Percentiles rank a stretch among this genome's conserved stretches.
phyloP scores from a whole-genome alignment of 2,888 invertebrate genomes.

The Hydropsyche betteni region DNA sequence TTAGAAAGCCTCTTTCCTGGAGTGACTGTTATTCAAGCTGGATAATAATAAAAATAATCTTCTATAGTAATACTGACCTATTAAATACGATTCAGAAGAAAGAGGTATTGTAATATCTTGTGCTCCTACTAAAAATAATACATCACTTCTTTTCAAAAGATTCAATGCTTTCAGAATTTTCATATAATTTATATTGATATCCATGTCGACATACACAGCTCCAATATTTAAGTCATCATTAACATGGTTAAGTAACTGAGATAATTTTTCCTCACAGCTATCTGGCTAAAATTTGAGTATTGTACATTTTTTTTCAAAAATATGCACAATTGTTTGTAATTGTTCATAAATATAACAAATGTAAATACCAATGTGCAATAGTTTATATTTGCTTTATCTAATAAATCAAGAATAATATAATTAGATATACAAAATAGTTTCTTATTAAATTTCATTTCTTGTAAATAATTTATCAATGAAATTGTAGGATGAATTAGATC shows the following conservation, averaged over 20 bases:
- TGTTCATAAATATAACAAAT: background rate
- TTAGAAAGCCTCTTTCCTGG: too few species aligned
- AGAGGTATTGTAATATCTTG: conserved; percentile 52
- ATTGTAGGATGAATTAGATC: conserved; percentile 44
- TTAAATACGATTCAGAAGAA: conserved; percentile 43
- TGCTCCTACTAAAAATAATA: conserved; percentile 54
- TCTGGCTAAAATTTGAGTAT: conserved; percentile 8
- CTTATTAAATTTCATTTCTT: conserved; percentile 35
- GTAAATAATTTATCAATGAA: conserved; percentile 39
- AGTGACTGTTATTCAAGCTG: too few species aligned
- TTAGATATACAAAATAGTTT: conserved; percentile 41
- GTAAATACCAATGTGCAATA: conserved; percentile 31
- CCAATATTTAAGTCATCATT: conserved; percentile 50
- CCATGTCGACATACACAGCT: conserved; percentile 55
- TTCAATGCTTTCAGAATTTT: conserved; percentile 53
- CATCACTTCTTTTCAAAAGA: conserved; percentile 53
- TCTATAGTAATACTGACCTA: conserved; percentile 48
- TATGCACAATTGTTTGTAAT: background rate
- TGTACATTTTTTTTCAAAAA: background rate
- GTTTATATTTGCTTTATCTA: conserved; percentile 39
- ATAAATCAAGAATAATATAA: background rate
- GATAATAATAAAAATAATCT: too few species aligned
- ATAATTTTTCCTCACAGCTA: conserved; percentile 23
- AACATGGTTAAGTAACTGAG: background rate
- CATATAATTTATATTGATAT: conserved; percentile 53